A percentile compares a stretch with the other conserved stretches of the same genome.
These are phyloP conservation scores for Lagria hirta DNA, from an alignment of 2,888 invertebrate genomes.

Conservation along the genomic window DNA sequence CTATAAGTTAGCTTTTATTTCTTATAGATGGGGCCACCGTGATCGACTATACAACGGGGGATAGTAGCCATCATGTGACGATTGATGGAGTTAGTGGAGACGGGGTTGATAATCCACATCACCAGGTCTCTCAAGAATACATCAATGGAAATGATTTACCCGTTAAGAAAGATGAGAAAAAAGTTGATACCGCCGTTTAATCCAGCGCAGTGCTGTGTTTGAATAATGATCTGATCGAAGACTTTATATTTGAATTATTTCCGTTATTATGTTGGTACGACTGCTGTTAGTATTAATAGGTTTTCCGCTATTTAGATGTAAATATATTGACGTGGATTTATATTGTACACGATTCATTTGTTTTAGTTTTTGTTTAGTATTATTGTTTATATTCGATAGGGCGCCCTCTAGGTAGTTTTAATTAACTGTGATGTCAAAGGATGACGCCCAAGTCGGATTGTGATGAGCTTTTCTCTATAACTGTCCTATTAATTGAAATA, in stretches of 20 bases:
- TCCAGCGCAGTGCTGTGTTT: neutral
- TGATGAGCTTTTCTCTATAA: constrained; percentile 4
- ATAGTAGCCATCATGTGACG: constrained; percentile 46
- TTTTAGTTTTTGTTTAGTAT: too few relatives aligned
- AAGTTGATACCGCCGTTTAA: constrained; percentile 64
- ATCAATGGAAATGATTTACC: constrained; percentile 60
- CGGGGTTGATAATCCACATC: constrained; percentile 56
- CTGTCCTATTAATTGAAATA: constrained; percentile 2
- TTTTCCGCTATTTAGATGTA: constrained; percentile 10
- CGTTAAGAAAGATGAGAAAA: constrained; percentile 59
- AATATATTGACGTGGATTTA: constrained; percentile 16
- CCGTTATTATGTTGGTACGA: constrained; percentile 16
- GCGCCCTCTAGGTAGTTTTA: constrained; percentile 5
- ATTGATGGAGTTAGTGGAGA: constrained; percentile 45
- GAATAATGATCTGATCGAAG: too few relatives aligned
- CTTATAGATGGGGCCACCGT: constrained; percentile 55
- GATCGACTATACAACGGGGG: constrained; percentile 53
- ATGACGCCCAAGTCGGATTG: constrained; percentile 1
- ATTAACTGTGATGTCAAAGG: constrained; percentile 7
- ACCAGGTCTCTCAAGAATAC: constrained; percentile 61
- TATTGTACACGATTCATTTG: too few relatives aligned
- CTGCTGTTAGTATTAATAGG: constrained; percentile 17
- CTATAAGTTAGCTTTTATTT: constrained; percentile 45
- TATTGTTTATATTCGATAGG: neutral
- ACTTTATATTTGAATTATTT: constrained; percentile 6